Base-by-base conservation (phyloP, 2,113 vertebrate species). In the Coregonus clupeaformis region DNA sequence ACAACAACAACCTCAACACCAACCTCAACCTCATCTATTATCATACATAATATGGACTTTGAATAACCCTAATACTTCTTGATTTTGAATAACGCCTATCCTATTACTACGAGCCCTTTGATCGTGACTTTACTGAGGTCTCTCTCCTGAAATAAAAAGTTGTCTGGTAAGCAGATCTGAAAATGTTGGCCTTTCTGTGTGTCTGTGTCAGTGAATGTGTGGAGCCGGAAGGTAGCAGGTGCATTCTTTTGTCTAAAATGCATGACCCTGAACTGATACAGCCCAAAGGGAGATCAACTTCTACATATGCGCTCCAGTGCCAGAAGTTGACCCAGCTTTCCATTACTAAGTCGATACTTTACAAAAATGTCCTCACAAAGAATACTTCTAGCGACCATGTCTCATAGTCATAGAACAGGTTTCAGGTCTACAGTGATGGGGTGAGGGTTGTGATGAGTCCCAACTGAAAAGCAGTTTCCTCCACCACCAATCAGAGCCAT, bases 401-500 rank as follows among this genome's bases (percentile, higher is more conserved):
- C 36, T 42, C 36, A 42, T 42, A 42, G 63, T 30, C 27, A 29
- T 76, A 90, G 86, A 2, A 65, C 75, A 7, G 81, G 73, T 55
- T 52, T 77, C 71, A 98, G 90, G 66, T 91, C 90, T 85, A 99
- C 22, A 0, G 11, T 74, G 57, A 97, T 88, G 0, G 91, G 91
- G 20, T 86, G 90, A 11, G 73, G 77, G 75, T 99, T 99, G 77
- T 97, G 86, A 69, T 98, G 95, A 11, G 96, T 98, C 74, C 97
- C 97, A 66, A 98, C 98, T 20, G 97, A 98, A 89, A 99, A 99
- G 69, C 97, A 98, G 91, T 96, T 98, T 27, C 97, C 97, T 55
- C 97, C 97, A 3, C 97, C 97, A 0, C 97, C 97, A 2, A 95
- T 87, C 7, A 99, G 73, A 7, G 97, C 36, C 62, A 97, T 65